Percentiles rank a stretch among this genome's conserved stretches.
Evolutionary conservation across 2,888 invertebrate genomes (phyloP).

Genomic region (Philopedon plagiatum): DNA sequence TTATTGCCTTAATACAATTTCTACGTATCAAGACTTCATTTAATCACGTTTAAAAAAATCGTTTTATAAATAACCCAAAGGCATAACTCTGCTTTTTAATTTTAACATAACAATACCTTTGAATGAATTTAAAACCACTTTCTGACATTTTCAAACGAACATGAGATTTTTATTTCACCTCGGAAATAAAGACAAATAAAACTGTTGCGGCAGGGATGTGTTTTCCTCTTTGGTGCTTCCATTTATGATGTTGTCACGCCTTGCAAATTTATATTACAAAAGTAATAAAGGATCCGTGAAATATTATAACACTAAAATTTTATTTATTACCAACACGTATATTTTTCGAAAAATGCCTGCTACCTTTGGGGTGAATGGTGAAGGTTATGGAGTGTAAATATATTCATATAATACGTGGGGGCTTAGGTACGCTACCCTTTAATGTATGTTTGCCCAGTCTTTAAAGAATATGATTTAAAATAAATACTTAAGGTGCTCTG

Average conservation of each 20-base stretch:
- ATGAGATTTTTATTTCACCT: conserved; percentile 9
- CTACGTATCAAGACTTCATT: too few relatives aligned
- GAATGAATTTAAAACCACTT: not conserved
- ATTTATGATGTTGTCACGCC: conserved; percentile 36
- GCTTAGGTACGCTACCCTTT: too few relatives aligned
- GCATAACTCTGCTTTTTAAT: not conserved
- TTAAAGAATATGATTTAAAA: too few relatives aligned
- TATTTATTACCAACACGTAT: conserved; percentile 39
- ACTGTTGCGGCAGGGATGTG: conserved; percentile 9
- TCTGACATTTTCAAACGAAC: conserved; percentile 7
- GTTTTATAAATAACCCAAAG: too few relatives aligned
- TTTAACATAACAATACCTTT: conserved; percentile 1
- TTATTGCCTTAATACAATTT: too few relatives aligned
- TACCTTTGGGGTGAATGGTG: not conserved
- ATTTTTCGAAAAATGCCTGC: conserved; percentile 21
- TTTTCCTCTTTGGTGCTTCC: conserved; percentile 21
- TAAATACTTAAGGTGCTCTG: too few relatives aligned
- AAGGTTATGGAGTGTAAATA: conserved; percentile 9
- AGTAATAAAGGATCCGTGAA: conserved; percentile 36
- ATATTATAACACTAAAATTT: conserved; percentile 31
- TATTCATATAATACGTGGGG: too few relatives aligned
- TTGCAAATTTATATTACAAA: conserved; percentile 41
- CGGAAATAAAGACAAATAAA: conserved; percentile 12
- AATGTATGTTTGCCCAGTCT: too few relatives aligned
- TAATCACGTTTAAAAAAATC: too few relatives aligned